These are phyloP conservation scores for Azemiops feae DNA, from an alignment of 2,113 vertebrate species.

Conservation along the genomic window DNA sequence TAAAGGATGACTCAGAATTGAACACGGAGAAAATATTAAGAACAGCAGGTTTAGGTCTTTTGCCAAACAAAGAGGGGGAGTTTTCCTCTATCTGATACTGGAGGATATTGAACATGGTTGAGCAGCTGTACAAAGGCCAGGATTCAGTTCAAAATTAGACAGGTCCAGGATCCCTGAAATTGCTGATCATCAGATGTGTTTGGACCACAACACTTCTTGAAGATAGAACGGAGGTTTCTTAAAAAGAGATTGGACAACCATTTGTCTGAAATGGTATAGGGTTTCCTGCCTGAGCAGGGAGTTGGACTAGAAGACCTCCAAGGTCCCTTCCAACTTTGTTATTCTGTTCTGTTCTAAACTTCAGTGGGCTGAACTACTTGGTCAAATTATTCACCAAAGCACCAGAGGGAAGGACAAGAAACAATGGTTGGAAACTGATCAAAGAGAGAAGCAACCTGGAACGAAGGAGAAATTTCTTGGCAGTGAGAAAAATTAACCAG, in stretches of 20 bases:
- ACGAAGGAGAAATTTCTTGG: no score
- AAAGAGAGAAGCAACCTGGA: no score
- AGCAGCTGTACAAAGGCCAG: not conserved
- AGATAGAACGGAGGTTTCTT: not conserved
- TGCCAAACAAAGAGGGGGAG: not conserved
- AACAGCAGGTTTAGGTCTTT: not conserved
- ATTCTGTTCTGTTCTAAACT: not conserved
- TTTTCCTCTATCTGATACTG: slow-evolving; percentile 1
- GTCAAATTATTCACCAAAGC: no score
- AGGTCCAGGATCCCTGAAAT: not conserved
- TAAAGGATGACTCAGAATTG: slow-evolving; percentile 7
- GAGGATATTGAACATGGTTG: not conserved
- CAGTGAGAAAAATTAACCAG: no score
- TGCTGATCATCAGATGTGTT: not conserved
- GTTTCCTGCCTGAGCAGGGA: no score
- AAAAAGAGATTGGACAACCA: no score
- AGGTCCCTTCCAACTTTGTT: no score
- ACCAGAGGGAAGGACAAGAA: no score
- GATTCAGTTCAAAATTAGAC: not conserved
- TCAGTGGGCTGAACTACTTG: not conserved
- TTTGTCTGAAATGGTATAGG: no score
- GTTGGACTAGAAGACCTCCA: no score
- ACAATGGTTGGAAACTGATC: no score
- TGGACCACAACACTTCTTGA: not conserved
- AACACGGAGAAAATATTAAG: not conserved